Percentiles rank a stretch among this genome's conserved stretches.
Evolutionary conservation across 2,797 vertebrate species (phyloP).

Genomic region (Poecilia picta): DNA sequence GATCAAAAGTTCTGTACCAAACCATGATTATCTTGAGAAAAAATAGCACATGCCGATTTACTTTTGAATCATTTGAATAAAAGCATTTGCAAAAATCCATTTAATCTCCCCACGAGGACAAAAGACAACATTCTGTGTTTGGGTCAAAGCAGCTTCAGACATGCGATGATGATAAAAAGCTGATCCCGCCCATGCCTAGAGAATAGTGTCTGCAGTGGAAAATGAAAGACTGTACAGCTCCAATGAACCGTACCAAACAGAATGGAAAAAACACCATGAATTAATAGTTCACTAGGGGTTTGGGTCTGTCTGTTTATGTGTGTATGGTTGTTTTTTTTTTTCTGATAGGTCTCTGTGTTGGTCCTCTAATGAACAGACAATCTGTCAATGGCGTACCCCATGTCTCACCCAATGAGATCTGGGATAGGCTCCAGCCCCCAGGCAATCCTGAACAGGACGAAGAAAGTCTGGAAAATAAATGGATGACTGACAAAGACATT

Average conservation of each 20-base stretch:
- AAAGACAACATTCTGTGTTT: background rate
- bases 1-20: background rate
- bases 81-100: background rate
- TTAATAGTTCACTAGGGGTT: background rate
- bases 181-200: conserved; percentile 1
- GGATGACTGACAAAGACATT: conserved; percentile 5
- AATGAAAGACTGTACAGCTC: background rate
- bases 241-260: background rate
- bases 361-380: conserved; percentile 1
- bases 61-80: background rate
- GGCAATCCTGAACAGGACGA: background rate
- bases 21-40: background rate
- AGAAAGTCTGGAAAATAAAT: conserved; percentile 4
- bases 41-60: background rate
- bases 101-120: background rate
- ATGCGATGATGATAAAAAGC: conserved; percentile 6
- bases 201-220: background rate
- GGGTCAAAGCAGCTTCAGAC: background rate
- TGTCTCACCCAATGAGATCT: background rate
- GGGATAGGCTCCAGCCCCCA: background rate
- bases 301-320: background rate
- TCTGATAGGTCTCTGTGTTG: conserved; percentile 3
- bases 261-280: conserved; percentile 6
- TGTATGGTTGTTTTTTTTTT: background rate
- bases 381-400: conserved; percentile 1